Percentiles rank a stretch among this genome's conserved stretches.
Evolutionary conservation across 2,113 vertebrate genomes (phyloP).

Genomic region (Gymnogyps californianus): DNA sequence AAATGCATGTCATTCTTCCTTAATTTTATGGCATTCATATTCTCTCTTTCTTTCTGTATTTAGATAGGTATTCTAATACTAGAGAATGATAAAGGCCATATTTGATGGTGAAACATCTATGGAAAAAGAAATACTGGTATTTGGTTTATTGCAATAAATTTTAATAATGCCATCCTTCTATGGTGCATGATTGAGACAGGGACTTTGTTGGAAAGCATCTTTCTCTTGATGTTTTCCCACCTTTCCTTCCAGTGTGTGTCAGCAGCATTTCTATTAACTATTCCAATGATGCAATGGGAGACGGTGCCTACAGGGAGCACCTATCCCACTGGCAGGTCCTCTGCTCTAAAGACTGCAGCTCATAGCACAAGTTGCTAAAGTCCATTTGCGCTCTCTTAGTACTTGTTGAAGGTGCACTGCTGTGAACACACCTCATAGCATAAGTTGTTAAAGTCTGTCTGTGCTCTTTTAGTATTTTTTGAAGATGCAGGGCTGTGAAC

Average conservation of each 20-base stretch:
- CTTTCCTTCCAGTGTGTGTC: background rate
- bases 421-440: background rate
- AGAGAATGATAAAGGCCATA: background rate
- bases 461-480: background rate
- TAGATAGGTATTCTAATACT: background rate
- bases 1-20: background rate
- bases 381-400: background rate
- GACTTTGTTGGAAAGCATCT: background rate
- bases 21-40: background rate
- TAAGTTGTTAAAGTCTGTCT: background rate
- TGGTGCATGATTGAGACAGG: background rate
- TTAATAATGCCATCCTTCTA: background rate
- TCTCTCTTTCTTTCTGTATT: background rate
- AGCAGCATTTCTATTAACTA: background rate
- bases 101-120: background rate
- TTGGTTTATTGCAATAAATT: background rate
- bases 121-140: background rate
- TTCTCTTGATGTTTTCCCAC: background rate
- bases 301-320: background rate
- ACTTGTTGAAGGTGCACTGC: background rate
- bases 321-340: background rate
- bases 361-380: background rate
- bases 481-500: background rate
- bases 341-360: background rate
- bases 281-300: background rate